These are phyloP conservation scores for Sipunculus nudus DNA, from an alignment of 2,888 invertebrate species.

Conservation along the genomic window DNA sequence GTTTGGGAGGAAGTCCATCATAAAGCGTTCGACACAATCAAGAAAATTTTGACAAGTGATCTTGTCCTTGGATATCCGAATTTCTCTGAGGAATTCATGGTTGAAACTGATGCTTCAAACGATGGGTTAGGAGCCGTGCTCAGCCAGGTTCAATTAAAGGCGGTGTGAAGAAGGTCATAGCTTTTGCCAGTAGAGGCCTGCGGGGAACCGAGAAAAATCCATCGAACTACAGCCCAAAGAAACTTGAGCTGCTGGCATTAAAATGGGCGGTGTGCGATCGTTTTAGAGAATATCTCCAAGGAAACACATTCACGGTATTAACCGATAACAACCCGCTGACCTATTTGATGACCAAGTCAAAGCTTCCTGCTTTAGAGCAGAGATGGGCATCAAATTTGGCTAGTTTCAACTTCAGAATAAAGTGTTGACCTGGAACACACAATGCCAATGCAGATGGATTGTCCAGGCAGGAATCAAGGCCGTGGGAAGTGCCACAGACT, in stretches of 20 bases:
- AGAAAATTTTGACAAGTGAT: no score
- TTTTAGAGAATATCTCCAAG: neutral
- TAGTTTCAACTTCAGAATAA: neutral
- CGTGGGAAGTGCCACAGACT: no score
- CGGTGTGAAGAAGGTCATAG: neutral
- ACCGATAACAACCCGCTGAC: constrained; percentile 6
- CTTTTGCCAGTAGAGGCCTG: neutral
- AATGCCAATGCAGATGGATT: constrained; percentile 9
- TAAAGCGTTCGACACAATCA: no score
- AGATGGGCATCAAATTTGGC: neutral
- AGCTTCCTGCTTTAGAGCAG: neutral
- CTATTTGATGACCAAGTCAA: neutral
- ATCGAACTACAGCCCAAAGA: neutral
- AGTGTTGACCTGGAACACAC: neutral
- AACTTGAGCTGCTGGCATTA: neutral
- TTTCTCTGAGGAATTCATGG: no score
- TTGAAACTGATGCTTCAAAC: no score
- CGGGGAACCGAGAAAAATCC: neutral
- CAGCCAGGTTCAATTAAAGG: no score
- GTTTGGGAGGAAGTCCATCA: no score
- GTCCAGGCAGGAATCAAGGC: no score
- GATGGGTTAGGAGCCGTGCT: no score
- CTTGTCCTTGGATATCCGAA: no score
- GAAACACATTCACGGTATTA: neutral
- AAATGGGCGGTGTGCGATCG: neutral